phyloP scores from a whole-genome alignment of 2,888 invertebrate species.

The Abrostola tripartita region DNA sequence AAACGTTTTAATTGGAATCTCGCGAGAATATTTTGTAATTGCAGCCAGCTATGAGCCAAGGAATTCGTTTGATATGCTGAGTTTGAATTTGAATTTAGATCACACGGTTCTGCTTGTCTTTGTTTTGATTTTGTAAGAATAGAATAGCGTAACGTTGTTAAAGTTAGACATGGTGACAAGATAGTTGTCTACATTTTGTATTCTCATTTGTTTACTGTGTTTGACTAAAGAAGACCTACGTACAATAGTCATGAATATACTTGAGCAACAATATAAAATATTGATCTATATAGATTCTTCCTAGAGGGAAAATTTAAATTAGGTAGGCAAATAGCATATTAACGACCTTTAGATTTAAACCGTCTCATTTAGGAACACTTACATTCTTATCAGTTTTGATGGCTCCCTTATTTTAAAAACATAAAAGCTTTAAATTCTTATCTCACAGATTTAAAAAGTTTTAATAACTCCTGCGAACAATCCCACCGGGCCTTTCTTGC shows the following conservation, averaged over 20 bases:
- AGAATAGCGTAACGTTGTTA: neutral
- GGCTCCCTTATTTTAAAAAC: slow-evolving; percentile 32
- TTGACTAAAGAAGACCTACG: too few species aligned
- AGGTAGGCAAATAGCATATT: too few species aligned
- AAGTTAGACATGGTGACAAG: too few species aligned
- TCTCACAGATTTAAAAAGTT: slow-evolving; percentile 68
- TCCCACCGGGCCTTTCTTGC: slow-evolving; percentile 53
- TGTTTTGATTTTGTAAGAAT: slow-evolving; percentile 25
- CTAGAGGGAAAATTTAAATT: neutral
- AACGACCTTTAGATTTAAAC: slow-evolving; percentile 12
- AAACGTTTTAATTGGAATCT: slow-evolving; percentile 86
- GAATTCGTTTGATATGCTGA: slow-evolving; percentile 56
- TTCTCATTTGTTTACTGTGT: too few species aligned
- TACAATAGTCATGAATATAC: too few species aligned
- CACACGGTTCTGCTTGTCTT: slow-evolving; percentile 22
- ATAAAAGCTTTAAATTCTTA: slow-evolving; percentile 56
- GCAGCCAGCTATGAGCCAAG: slow-evolving; percentile 62
- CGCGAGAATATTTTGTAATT: slow-evolving; percentile 85
- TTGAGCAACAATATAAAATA: too few species aligned
- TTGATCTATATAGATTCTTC: too few species aligned
- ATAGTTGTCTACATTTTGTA: too few species aligned
- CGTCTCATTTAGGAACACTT: slow-evolving; percentile 22
- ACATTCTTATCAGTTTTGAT: slow-evolving; percentile 39
- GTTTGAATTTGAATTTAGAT: slow-evolving; percentile 46
- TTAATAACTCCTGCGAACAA: slow-evolving; percentile 60